These are phyloP conservation scores for Marmota flaviventris DNA, from an alignment of 2,113 vertebrate genomes.

Conservation along the genomic window DNA sequence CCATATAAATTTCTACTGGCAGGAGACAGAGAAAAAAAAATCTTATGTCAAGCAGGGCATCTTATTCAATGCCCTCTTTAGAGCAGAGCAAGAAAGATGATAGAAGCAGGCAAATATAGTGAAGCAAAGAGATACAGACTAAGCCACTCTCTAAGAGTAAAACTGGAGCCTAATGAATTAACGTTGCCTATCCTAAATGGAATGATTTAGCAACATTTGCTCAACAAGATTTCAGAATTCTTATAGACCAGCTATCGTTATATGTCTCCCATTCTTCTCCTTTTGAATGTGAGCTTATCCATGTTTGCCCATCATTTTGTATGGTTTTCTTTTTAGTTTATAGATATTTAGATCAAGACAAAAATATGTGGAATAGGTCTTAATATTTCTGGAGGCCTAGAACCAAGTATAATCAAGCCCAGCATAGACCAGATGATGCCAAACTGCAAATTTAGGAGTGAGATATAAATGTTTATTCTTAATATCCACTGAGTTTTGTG, in stretches of 20 bases:
- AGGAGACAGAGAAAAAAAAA: background rate
- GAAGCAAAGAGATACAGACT: background rate
- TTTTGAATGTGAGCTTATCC: background rate
- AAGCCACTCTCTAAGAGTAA: background rate
- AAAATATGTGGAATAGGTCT: background rate
- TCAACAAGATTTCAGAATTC: conserved; percentile 20
- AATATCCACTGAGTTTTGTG: background rate
- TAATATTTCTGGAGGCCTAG: background rate
- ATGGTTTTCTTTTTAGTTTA: background rate
- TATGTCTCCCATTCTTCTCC: background rate
- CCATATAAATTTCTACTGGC: background rate
- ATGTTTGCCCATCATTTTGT: background rate
- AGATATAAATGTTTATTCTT: conserved; percentile 17
- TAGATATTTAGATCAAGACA: background rate
- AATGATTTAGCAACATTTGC: background rate
- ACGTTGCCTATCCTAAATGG: background rate
- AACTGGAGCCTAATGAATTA: background rate
- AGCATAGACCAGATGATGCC: background rate
- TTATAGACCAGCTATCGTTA: background rate
- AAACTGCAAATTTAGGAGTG: background rate
- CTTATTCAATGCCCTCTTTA: background rate
- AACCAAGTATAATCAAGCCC: background rate
- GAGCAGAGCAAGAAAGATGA: background rate
- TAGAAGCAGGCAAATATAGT: background rate
- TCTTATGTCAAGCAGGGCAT: background rate